Evolutionary conservation across 2,888 invertebrate species (phyloP), one percentile per base, ranked within the genome.

Genomic region (Hybos culiciformis): DNA sequence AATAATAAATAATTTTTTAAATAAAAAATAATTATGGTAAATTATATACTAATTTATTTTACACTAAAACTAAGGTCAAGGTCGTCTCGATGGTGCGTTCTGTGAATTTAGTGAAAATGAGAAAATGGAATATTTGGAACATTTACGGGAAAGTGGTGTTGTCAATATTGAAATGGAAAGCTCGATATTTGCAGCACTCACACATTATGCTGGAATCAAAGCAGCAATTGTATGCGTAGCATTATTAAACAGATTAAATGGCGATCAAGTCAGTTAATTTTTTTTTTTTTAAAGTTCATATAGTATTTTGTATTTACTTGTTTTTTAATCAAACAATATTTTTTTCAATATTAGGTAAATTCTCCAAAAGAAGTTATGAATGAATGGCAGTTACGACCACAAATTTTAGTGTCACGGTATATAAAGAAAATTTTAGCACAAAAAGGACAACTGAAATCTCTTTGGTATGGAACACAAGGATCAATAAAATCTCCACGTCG

Each of bases 111-210:
- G 77, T 3, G 85, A 87, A 59, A 67, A 73, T n/a, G 93, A 97
- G 50, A 94, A 93, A 68, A 78, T 87, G 75, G 80, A 80, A 38
- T 97, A 90, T 62, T 69, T 97, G 54, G 75, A 77, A 52, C 73
- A 77, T 51, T 60, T 92, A 48, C 77, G 80, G 49, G 74, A 78
- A 47, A 69, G 77, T 38, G 92, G 91, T 3, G 86, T 97, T 12
- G 77, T 84, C 19, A 97, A 97, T 66, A 93, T 97, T 55, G 97
- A 97, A 70, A 94, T 94, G 96, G 97, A 97, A 68, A 84, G 87
- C 31, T 74, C 90, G 8, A 83, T 87, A 12, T 94, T 97, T 62
- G 88, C 93, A 0, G 92, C 94, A 2, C 75, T 94, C 42, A 93
- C 92, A 20, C 83, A 88, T 62, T 86, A 90, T 62, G 93, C 94